Evolutionary conservation across 2,888 invertebrate genomes (phyloP).

Genomic region (Andrena chrysosceles): DNA sequence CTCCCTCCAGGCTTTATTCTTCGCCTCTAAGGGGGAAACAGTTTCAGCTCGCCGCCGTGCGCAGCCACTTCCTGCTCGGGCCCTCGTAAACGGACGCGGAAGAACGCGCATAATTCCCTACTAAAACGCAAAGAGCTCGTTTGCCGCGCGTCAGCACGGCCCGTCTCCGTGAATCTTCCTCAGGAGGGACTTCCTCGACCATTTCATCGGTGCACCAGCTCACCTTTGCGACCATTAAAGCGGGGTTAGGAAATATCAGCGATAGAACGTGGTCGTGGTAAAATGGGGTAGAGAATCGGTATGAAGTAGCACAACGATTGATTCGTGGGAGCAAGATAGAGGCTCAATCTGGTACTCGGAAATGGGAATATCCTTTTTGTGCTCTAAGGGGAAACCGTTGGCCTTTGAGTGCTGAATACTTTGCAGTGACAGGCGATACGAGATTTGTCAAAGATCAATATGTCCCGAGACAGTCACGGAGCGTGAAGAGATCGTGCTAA

Average conservation of each 20-base stretch:
- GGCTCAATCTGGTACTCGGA: no score
- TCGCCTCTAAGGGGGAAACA: constrained; percentile 40
- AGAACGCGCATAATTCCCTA: constrained; percentile 81
- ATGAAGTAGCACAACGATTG: no score
- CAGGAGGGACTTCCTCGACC: constrained; percentile 37
- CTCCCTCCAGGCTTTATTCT: constrained; percentile 51
- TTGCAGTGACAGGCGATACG: no score
- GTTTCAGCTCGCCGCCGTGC: constrained; percentile 34
- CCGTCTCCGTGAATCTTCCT: constrained; percentile 53
- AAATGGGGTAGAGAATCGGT: neutral
- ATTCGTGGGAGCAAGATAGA: no score
- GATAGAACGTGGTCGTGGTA: neutral
- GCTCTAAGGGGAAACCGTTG: no score
- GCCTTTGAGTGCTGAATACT: no score
- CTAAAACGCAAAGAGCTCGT: constrained; percentile 82
- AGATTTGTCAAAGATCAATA: no score
- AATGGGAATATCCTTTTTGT: no score
- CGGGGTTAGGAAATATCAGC: constrained; percentile 4
- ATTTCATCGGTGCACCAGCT: constrained; percentile 2
- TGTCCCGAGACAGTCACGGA: no score
- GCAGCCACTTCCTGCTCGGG: constrained; percentile 57
- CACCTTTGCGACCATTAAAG: constrained; percentile 36
- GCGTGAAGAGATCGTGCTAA: no score
- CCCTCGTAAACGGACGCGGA: constrained; percentile 81
- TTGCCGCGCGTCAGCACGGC: constrained; percentile 63